These are phyloP conservation scores for Drosophila takahashii DNA, from an alignment of 1,140 invertebrate species.

Conservation along the genomic window DNA sequence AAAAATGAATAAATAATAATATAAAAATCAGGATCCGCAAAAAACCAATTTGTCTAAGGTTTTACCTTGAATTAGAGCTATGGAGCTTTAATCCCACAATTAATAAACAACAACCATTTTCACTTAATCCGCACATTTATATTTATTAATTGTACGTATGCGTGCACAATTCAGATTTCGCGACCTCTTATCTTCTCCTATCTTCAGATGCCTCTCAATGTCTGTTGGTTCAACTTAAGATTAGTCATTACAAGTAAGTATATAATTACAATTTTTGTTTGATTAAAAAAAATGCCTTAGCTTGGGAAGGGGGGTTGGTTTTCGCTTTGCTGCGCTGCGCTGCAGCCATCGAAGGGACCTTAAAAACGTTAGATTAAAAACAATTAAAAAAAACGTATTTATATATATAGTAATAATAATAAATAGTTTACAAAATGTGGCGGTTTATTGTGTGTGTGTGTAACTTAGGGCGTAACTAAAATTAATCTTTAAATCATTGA, in stretches of 20 bases:
- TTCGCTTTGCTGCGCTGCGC: conserved; percentile 30
- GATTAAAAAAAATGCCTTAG: conserved; percentile 61
- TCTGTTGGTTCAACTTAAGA: conserved; percentile 64
- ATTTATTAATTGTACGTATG: conserved; percentile 42
- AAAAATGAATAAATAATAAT: no score
- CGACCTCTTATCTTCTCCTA: background rate
- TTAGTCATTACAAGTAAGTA: conserved; percentile 56
- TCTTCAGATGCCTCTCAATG: conserved; percentile 27
- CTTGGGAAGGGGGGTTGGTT: conserved; percentile 30
- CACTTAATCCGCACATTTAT: conserved; percentile 47
- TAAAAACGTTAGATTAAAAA: conserved; percentile 35
- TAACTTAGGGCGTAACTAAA: conserved; percentile 50
- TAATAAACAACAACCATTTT: background rate
- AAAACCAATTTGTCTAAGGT: no score
- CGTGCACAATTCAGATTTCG: conserved; percentile 5
- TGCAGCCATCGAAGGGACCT: conserved; percentile 39
- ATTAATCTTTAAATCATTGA: conserved; percentile 66
- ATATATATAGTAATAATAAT: conserved; percentile 44
- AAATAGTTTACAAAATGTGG: conserved; percentile 62
- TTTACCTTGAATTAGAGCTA: no score
- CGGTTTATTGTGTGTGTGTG: conserved; percentile 23
- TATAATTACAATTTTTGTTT: conserved; percentile 62
- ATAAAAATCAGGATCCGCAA: no score
- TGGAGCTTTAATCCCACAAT: no score
- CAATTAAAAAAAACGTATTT: conserved; percentile 31